Conservation (phyloP, 2,888 invertebrate genomes). For the Polia nebulosa region DNA sequence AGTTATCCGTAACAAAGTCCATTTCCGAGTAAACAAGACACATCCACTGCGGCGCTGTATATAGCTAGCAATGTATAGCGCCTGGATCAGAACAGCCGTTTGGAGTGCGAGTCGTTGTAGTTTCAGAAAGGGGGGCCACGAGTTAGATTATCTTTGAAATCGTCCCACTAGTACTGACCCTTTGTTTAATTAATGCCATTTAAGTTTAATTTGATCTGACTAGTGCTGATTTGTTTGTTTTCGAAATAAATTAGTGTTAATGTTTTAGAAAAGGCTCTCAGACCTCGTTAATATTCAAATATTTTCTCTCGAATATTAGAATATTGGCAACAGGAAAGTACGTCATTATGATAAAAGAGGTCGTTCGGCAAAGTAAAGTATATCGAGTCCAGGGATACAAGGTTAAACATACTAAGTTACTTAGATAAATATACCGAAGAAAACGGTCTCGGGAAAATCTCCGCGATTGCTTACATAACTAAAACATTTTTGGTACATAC, state of each 20-base stretch:
- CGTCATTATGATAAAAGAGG: constrained; percentile 38
- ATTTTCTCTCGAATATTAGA: constrained; percentile 28
- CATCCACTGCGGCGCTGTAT: constrained; percentile 62
- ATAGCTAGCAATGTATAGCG: constrained; percentile 68
- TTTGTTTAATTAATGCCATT: constrained; percentile 50
- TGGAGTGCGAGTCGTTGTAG: constrained; percentile 49
- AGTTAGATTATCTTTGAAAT: constrained; percentile 59
- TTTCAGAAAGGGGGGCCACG: constrained; percentile 31
- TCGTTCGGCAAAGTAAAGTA: constrained; percentile 42
- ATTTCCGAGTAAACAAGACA: constrained; percentile 74
- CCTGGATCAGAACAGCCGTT: constrained; percentile 67
- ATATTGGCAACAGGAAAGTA: constrained; percentile 32
- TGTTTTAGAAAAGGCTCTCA: constrained; percentile 3
- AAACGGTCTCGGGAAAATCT: constrained; percentile 42
- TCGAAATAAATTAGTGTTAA: constrained; percentile 8
- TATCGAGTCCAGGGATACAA: constrained; percentile 49
- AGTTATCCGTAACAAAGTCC: constrained; percentile 77
- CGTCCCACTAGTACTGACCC: constrained; percentile 41
- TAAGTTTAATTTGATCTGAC: constrained; percentile 31
- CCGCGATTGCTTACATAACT: constrained; percentile 56
- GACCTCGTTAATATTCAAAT: constrained; percentile 13
- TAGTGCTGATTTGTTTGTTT: constrained; percentile 23
- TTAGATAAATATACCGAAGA: constrained; percentile 56
- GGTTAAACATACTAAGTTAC: constrained; percentile 55
- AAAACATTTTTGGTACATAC: constrained; percentile 54